Evolutionary conservation across 2,797 vertebrate species (phyloP).

Genomic region (Sebastes taczanowskii): DNA sequence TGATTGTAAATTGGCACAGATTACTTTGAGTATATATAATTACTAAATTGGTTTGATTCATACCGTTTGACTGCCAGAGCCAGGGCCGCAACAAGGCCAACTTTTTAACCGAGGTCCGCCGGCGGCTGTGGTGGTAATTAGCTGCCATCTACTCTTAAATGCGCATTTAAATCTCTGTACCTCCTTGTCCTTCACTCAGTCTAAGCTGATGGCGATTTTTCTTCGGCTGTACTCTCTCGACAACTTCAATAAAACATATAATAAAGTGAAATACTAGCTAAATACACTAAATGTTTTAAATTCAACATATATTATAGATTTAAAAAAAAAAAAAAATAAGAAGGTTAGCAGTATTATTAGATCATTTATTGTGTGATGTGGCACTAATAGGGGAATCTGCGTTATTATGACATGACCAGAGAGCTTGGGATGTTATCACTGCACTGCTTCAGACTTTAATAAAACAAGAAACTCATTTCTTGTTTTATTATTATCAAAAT

Average conservation of each 20-base stretch:
- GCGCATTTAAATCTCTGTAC: not conserved
- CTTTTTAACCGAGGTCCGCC: not conserved
- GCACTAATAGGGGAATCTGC: not conserved
- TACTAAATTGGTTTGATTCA: not conserved
- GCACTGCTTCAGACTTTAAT: not conserved
- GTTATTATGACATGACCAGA: not conserved
- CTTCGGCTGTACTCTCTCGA: not conserved
- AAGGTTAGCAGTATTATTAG: not conserved
- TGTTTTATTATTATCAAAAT: not conserved
- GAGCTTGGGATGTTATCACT: not conserved
- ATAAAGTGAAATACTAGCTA: not conserved
- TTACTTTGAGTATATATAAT: not conserved
- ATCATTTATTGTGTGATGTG: not conserved
- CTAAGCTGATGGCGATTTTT: not conserved
- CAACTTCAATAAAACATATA: not conserved
- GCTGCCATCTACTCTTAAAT: not conserved
- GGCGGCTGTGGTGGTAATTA: not conserved
- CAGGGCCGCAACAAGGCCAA: not conserved
- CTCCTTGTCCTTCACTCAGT: not conserved
- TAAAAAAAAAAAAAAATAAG: too few species aligned
- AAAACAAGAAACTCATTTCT: not conserved
- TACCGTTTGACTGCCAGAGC: not conserved
- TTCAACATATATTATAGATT: not conserved
- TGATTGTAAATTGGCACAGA: not conserved
- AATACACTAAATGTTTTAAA: not conserved